Conservation (phyloP, 1,140 invertebrate species). For the Drosophila nebulosa region DNA sequence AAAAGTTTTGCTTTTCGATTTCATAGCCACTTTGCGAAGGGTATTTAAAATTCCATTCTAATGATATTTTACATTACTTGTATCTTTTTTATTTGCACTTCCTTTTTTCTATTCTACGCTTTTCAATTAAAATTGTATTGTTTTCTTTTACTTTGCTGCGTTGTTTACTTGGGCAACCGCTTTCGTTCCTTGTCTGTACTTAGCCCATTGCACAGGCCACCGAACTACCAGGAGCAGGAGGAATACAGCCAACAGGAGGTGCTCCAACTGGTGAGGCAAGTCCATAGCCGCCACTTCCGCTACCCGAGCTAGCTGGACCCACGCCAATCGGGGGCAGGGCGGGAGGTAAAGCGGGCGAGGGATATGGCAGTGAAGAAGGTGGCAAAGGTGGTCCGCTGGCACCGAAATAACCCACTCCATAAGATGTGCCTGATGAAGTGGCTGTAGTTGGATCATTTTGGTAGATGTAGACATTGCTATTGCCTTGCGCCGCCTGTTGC, state of each 20-base stretch:
- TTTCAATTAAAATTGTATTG: conserved; percentile 80
- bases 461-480: conserved; percentile 66
- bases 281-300: conserved; percentile 41
- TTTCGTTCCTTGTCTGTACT: conserved; percentile 16
- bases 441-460: conserved; percentile 60
- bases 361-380: conserved; percentile 2
- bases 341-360: conserved; percentile 10
- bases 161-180: conserved; percentile 68
- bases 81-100: conserved; percentile 22
- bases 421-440: conserved; percentile 12
- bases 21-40: background rate
- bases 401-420: conserved; percentile 38
- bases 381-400: conserved; percentile 16
- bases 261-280: conserved; percentile 13
- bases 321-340: background rate
- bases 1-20: no score
- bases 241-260: conserved; percentile 8
- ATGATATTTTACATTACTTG: conserved; percentile 10
- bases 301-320: conserved; percentile 32
- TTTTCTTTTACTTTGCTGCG: conserved; percentile 73
- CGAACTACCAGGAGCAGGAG: background rate
- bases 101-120: conserved; percentile 43
- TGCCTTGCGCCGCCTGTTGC: conserved; percentile 50
- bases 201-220: conserved; percentile 20
- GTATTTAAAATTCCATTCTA: conserved; percentile 1